Evolutionary conservation across 2,113 vertebrate species (phyloP), one percentile per base, ranked within the genome.

Genomic region (Sorex fumeus): DNA sequence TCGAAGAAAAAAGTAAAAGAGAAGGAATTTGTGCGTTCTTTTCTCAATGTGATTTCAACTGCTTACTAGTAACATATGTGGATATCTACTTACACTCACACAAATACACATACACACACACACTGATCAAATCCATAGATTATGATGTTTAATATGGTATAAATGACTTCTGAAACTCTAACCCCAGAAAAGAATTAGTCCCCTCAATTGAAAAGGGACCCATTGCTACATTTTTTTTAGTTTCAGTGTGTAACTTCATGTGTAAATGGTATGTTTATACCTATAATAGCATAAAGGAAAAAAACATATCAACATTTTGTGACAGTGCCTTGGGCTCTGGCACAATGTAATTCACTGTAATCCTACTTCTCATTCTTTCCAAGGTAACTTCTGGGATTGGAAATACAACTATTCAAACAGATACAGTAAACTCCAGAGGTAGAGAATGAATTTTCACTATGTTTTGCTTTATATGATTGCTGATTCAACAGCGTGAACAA

Each of bases 401-500:
- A 93, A 94, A 76, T n/a, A 2, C 32, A 72, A 85, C 8, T 25
- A 66, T 67, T 83, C 43, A 91, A 72, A 45, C 25, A 60, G 4
- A 16, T 64, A 67, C 2, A 47, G 36, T 67, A 40, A 84, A 77
- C 5, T 43, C 3, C 16, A 66, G 28, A 25, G 5, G 28, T 4
- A 72, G 3, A 91, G 7, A 85, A 27, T 40, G 6, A 66, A 27
- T 74, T 81, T 89, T 50, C 18, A 77, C 40, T 30, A 1, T 0
- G 27, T 1, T 77, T 43, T 76, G 11, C 5, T 84, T 82, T 70
- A 62, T 64, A 47, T 53, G 30, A 69, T 2, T 0, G 0, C 3
- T 67, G 8, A 91, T 60, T 7, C 0, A 43, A 32, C 40, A 43
- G 25, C 18, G 34, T 92, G 13, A 84, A 28, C 40, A 71, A 3